A percentile compares a stretch with the other conserved stretches of the same genome.
These are phyloP conservation scores for Otis tarda DNA, from an alignment of 2,113 vertebrate genomes.

Conservation along the genomic window DNA sequence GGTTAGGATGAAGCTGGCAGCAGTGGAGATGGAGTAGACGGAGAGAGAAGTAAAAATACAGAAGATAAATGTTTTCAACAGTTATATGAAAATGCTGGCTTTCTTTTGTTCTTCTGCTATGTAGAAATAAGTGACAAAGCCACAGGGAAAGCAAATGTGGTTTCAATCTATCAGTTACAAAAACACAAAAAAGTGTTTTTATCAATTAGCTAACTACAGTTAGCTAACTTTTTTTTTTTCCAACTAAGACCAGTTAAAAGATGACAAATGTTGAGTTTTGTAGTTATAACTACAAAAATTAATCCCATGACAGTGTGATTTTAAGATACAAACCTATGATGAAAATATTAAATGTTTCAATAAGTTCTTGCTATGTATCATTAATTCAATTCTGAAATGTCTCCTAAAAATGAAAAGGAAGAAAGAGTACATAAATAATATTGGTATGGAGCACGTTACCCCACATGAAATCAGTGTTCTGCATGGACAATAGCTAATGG, in stretches of 20 bases:
- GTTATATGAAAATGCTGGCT: background rate
- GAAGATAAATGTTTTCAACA: background rate
- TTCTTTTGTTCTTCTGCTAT: background rate
- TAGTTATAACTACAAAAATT: constrained; percentile 6
- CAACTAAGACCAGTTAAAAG: background rate
- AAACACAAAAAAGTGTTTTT: background rate
- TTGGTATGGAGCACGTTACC: rapidly evolving
- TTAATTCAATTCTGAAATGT: background rate
- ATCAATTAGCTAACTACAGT: background rate
- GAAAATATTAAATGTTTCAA: background rate
- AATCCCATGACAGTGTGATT: background rate
- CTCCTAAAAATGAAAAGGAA: background rate
- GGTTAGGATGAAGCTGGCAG: background rate
- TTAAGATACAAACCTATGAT: constrained; percentile 1
- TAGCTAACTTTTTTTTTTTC: background rate
- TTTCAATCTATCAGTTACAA: background rate
- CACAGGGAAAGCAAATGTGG: background rate
- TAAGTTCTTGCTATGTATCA: background rate
- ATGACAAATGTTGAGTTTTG: background rate
- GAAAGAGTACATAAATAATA: background rate
- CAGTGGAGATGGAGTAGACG: background rate
- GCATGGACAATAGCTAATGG: background rate
- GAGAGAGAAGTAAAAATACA: background rate
- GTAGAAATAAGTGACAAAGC: background rate
- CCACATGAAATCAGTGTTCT: background rate